These are phyloP conservation scores for Murina feae DNA, from an alignment of 2,113 vertebrate genomes.

Conservation along the genomic window DNA sequence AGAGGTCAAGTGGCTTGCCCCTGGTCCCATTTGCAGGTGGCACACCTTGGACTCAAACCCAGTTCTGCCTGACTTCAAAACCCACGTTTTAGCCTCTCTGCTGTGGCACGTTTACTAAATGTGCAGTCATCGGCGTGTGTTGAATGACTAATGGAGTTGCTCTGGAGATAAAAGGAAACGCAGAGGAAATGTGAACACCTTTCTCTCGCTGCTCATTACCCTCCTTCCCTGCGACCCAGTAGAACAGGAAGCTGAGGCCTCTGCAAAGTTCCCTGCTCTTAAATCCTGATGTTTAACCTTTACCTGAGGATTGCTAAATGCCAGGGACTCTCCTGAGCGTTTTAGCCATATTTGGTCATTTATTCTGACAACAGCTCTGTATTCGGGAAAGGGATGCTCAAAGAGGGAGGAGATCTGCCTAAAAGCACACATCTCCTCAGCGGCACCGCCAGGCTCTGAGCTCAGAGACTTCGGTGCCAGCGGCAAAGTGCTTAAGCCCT, in stretches of 20 bases:
- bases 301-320: background rate
- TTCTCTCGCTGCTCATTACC: background rate
- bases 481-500: background rate
- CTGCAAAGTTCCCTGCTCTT: background rate
- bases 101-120: background rate
- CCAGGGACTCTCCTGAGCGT: background rate
- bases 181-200: background rate
- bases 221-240: background rate
- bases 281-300: background rate
- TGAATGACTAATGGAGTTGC: background rate
- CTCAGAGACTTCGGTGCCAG: background rate
- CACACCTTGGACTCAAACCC: background rate
- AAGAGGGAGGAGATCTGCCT: background rate
- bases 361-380: background rate
- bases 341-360: background rate
- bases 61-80: background rate
- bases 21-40: background rate
- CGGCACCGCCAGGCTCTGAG: background rate
- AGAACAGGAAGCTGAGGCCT: background rate
- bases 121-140: rapidly evolving
- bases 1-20: background rate
- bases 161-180: background rate
- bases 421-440: background rate
- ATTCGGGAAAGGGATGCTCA: background rate
- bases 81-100: background rate